These are phyloP conservation scores for Melinaea marsaeus DNA, from an alignment of 2,888 invertebrate species.

Conservation along the genomic window DNA sequence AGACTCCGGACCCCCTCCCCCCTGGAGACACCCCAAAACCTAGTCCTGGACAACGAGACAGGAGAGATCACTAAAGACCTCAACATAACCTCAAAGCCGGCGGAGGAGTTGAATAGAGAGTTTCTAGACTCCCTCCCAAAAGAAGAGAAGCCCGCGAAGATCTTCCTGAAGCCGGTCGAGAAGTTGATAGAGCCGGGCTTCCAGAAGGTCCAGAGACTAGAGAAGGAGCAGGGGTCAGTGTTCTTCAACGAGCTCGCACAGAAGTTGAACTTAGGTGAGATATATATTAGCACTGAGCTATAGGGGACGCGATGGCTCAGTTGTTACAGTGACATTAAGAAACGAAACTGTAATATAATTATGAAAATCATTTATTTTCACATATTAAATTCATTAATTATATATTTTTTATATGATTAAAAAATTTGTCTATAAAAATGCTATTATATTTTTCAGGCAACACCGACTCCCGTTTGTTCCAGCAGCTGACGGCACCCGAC, in stretches of 20 bases:
- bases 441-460: constrained; percentile 21
- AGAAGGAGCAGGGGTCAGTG: constrained; percentile 30
- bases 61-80: constrained; percentile 46
- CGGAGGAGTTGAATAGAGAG: constrained; percentile 64
- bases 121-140: constrained; percentile 62
- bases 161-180: constrained; percentile 61
- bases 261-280: constrained; percentile 50
- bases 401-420: not conserved
- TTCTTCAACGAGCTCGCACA: constrained; percentile 43
- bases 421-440: not conserved
- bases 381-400: too few relatives aligned
- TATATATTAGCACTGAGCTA: not conserved
- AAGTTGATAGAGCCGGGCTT: constrained; percentile 40
- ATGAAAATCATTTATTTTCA: too few relatives aligned
- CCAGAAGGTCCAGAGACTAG: constrained; percentile 29
- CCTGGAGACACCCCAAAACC: constrained; percentile 25
- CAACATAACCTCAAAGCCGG: constrained; percentile 51
- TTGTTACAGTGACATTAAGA: too few relatives aligned
- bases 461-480: constrained; percentile 34
- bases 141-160: constrained; percentile 48
- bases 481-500: constrained; percentile 30
- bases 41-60: constrained; percentile 42
- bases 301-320: too few relatives aligned
- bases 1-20: constrained; percentile 45
- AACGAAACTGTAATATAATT: too few relatives aligned